Percentiles rank a stretch among this genome's conserved stretches.
Evolutionary conservation across 1,140 invertebrate species (phyloP).

Genomic region (Bombus superbus): DNA sequence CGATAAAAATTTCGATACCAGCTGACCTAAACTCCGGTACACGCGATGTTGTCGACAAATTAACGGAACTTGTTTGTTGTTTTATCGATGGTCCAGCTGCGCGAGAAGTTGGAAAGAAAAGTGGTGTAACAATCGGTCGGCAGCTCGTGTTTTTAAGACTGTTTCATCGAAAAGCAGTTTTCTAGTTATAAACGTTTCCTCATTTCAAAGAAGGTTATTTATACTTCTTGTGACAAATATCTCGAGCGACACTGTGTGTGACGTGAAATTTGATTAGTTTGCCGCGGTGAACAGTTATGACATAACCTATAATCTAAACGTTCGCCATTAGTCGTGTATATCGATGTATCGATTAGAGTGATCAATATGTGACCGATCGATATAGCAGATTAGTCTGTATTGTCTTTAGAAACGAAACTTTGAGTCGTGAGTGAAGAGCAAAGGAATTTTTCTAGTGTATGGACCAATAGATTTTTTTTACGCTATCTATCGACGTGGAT

Average conservation of each 20-base stretch:
- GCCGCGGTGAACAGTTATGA: background rate
- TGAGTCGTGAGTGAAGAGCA: background rate
- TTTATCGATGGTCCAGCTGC: background rate
- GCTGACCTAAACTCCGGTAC: background rate
- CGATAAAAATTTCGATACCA: background rate
- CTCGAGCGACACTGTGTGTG: background rate
- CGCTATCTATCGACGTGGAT: background rate
- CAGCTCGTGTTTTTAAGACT: background rate
- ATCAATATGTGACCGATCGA: slow-evolving; percentile 32
- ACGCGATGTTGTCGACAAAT: background rate
- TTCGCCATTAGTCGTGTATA: background rate
- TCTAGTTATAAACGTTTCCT: background rate
- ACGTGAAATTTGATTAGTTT: background rate
- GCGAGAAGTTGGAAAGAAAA: background rate
- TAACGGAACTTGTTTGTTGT: background rate
- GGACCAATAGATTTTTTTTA: slow-evolving; percentile 7
- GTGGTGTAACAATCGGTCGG: background rate
- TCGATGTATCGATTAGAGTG: slow-evolving; percentile 35
- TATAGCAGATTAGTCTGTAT: background rate
- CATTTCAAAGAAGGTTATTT: background rate
- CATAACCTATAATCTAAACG: background rate
- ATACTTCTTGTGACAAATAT: too few relatives aligned
- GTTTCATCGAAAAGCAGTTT: background rate
- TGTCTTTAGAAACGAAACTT: background rate
- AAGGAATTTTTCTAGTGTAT: slow-evolving; percentile 14